phyloP scores from a whole-genome alignment of 2,888 invertebrate species.

The Ischnus inquisitorius region DNA sequence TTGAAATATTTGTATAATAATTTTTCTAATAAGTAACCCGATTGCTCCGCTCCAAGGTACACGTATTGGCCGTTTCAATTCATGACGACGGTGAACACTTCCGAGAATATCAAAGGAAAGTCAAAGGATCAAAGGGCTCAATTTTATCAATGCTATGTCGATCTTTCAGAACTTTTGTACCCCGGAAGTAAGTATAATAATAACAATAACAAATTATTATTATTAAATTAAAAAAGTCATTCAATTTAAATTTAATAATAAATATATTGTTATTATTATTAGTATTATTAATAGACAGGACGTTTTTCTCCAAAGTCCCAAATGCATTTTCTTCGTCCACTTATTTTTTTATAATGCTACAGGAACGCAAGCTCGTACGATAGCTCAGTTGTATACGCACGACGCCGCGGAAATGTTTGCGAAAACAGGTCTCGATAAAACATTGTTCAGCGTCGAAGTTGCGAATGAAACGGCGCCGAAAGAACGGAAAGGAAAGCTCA shows the following conservation, averaged over 20 bases:
- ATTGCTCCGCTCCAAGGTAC: conserved; percentile 68
- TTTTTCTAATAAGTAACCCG: conserved; percentile 16
- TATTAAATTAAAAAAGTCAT: too few relatives aligned
- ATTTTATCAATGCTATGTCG: conserved; percentile 77
- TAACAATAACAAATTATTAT: too few relatives aligned
- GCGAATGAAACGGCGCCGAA: conserved; percentile 59
- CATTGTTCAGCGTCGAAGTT: conserved; percentile 68
- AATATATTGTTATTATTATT: too few relatives aligned
- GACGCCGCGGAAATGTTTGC: conserved; percentile 70
- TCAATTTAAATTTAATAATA: too few relatives aligned
- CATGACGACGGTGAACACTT: conserved; percentile 35
- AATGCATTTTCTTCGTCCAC: not conserved
- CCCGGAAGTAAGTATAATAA: conserved; percentile 77
- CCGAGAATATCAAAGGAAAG: conserved; percentile 50
- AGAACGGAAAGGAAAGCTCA: conserved; percentile 69
- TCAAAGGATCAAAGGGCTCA: conserved; percentile 44
- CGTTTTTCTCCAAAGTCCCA: too few relatives aligned
- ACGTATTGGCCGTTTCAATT: conserved; percentile 80
- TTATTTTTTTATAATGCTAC: conserved; percentile 6
- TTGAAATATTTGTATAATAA: too few relatives aligned
- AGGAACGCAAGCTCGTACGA: conserved; percentile 74
- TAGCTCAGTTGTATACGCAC: conserved; percentile 73
- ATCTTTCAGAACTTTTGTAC: conserved; percentile 78
- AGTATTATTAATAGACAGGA: too few relatives aligned
- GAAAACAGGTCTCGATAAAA: conserved; percentile 72